These are phyloP conservation scores for Lasioglossum morio DNA, from an alignment of 2,888 invertebrate genomes.

Conservation along the genomic window DNA sequence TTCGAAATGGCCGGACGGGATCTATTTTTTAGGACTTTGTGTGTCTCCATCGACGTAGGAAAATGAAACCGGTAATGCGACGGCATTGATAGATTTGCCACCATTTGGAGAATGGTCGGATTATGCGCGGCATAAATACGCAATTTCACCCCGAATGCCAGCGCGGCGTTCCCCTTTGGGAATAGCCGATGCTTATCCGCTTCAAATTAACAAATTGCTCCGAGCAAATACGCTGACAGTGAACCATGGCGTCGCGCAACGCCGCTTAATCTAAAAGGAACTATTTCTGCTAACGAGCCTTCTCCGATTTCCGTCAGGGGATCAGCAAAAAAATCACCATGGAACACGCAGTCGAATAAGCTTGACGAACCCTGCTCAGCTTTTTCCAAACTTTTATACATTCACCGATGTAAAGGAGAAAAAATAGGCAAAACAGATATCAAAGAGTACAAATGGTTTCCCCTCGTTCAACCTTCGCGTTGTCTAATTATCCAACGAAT, in stretches of 20 bases:
- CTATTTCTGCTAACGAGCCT: slow-evolving; percentile 54
- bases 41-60: slow-evolving; percentile 79
- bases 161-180: slow-evolving; percentile 60
- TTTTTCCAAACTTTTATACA: slow-evolving; percentile 23
- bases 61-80: slow-evolving; percentile 82
- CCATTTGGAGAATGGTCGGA: slow-evolving; percentile 82
- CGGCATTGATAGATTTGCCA: slow-evolving; percentile 82
- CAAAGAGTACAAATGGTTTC: slow-evolving; percentile 14
- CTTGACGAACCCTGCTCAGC: slow-evolving; percentile 11
- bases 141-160: slow-evolving; percentile 79
- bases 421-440: neutral
- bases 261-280: slow-evolving; percentile 58
- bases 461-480: slow-evolving; percentile 36
- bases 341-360: slow-evolving; percentile 10
- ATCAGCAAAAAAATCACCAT: slow-evolving; percentile 7
- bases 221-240: slow-evolving; percentile 62
- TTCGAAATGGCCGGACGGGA: slow-evolving; percentile 69
- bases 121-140: slow-evolving; percentile 84
- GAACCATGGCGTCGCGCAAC: slow-evolving; percentile 49
- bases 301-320: slow-evolving; percentile 31
- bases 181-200: slow-evolving; percentile 68
- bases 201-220: slow-evolving; percentile 75
- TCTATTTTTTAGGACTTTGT: slow-evolving; percentile 79
- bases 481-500: slow-evolving; percentile 64
- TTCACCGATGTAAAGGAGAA: neutral